Conservation (phyloP, 2,113 vertebrate species). For the Hemichromis elongatus region DNA sequence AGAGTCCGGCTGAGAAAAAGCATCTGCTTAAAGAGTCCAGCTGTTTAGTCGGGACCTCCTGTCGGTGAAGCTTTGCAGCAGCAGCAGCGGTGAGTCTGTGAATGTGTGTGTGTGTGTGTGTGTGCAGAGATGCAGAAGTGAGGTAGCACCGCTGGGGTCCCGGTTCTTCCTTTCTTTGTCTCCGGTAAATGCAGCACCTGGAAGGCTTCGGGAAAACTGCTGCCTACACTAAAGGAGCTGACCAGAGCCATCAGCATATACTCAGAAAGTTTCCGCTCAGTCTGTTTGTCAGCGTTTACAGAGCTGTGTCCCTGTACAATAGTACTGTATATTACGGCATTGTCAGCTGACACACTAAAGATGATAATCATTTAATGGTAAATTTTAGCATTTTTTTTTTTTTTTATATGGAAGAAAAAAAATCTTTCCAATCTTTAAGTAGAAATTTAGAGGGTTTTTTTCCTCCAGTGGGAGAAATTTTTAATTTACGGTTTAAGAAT, state of each 20-base stretch:
- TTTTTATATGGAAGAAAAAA: background rate
- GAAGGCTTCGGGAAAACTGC: background rate
- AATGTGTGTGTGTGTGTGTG: background rate
- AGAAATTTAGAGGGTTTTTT: background rate
- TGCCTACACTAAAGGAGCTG: background rate
- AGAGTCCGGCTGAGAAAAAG: background rate
- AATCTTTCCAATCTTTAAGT: background rate
- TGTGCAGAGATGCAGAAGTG: background rate
- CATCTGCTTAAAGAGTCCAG: background rate
- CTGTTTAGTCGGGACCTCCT: background rate
- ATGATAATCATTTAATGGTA: background rate
- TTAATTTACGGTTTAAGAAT: no score
- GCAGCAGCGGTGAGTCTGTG: background rate
- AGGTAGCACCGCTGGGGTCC: background rate
- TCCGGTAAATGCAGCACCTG: background rate
- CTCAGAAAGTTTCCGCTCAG: background rate
- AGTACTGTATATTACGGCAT: background rate
- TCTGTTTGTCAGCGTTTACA: background rate
- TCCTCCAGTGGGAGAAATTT: background rate
- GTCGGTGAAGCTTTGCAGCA: constrained; percentile 4
- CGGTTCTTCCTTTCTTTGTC: background rate
- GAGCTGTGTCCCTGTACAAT: background rate
- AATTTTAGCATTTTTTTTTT: background rate
- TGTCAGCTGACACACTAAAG: background rate
- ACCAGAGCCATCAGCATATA: background rate